Percentiles rank a stretch among this genome's conserved stretches.
Evolutionary conservation across 2,113 vertebrate species (phyloP).

Genomic region (Pogonocichla stellata): DNA sequence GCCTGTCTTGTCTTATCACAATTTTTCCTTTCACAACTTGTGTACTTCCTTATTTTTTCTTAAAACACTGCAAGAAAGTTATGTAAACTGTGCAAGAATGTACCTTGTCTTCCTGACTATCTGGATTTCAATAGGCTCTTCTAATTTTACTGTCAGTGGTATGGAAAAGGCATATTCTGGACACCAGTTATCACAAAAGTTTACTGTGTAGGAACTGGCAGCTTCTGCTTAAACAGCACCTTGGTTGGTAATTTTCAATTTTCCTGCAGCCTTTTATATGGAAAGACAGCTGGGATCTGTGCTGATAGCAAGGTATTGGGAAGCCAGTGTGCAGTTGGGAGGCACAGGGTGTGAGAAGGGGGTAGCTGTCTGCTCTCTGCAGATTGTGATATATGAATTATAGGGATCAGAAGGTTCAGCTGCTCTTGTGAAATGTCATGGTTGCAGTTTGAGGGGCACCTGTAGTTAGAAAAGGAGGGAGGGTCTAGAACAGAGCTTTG

Average conservation of each 20-base stretch:
- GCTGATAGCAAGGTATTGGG: neutral
- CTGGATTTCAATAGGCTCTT: neutral
- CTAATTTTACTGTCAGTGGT: neutral
- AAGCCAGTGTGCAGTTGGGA: neutral
- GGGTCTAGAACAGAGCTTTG: neutral
- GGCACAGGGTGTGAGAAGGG: neutral
- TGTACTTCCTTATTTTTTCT: neutral
- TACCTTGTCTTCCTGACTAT: neutral
- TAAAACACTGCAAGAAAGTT: neutral
- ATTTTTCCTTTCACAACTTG: neutral
- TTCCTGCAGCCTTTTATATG: neutral
- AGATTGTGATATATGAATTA: fast-evolving
- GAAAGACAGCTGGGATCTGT: neutral
- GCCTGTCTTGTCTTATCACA: neutral
- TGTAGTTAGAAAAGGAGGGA: neutral
- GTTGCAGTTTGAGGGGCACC: neutral
- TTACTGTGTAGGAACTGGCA: neutral
- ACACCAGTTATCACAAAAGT: neutral
- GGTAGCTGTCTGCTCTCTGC: neutral
- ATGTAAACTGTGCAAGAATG: neutral
- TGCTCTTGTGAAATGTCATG: neutral
- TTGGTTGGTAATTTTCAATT: neutral
- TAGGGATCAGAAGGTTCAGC: neutral
- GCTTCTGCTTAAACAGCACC: neutral
- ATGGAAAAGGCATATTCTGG: neutral